phyloP scores from a whole-genome alignment of 2,888 invertebrate genomes.

The Yponomeuta malinellus region DNA sequence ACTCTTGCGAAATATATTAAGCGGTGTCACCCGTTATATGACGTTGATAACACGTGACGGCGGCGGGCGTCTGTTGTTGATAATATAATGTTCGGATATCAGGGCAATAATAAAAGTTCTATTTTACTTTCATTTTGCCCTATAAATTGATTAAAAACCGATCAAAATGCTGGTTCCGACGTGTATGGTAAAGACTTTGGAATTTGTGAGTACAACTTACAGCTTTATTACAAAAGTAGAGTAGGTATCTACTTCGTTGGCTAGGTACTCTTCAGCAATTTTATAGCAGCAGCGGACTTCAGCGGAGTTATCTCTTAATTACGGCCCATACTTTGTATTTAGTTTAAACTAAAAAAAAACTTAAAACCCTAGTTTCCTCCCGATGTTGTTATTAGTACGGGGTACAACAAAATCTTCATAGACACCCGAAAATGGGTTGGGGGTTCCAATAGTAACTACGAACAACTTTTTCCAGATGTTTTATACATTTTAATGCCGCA shows the following conservation, averaged over 20 bases:
- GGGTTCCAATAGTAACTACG: no score
- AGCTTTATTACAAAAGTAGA: neutral
- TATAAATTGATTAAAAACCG: neutral
- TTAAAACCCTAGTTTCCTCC: no score
- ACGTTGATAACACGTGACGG: neutral
- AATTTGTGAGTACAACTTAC: conserved; percentile 47
- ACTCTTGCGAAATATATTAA: neutral
- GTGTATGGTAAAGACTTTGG: conserved; percentile 61
- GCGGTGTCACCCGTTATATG: neutral
- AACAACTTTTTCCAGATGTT: no score
- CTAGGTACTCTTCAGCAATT: no score
- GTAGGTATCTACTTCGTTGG: neutral
- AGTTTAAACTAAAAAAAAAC: no score
- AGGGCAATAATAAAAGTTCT: conserved; percentile 24
- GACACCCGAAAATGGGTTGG: no score
- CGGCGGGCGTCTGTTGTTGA: neutral
- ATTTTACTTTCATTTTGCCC: conserved; percentile 15
- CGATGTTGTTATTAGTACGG: no score
- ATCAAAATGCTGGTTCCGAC: conserved; percentile 64
- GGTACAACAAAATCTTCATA: no score
- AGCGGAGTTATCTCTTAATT: no score
- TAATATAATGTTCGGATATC: neutral
- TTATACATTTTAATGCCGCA: no score
- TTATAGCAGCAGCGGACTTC: no score
- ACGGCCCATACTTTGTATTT: no score